These are phyloP conservation scores for Macquaria ambigua DNA, from an alignment of 2,113 vertebrate genomes.

Conservation along the genomic window DNA sequence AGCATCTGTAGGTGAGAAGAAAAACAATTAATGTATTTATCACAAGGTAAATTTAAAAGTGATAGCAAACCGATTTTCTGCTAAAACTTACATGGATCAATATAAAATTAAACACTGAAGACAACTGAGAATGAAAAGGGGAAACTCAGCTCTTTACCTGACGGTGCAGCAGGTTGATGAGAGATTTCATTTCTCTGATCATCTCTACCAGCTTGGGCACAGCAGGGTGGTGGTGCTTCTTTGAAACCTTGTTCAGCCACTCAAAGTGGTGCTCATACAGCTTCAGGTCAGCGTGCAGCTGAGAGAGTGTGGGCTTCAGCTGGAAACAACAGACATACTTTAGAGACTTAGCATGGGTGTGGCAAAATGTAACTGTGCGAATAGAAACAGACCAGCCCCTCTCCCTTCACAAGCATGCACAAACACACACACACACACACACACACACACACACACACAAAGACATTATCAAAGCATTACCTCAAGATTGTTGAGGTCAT, in stretches of 20 bases:
- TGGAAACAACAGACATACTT: slow-evolving; percentile 68
- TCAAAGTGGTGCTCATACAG: slow-evolving; percentile 86
- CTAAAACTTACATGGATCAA: background rate
- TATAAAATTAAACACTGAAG: background rate
- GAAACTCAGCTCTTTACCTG: slow-evolving; percentile 75
- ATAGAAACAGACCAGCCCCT: slow-evolving; percentile 39
- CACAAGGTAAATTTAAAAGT: background rate
- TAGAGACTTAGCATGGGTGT: slow-evolving; percentile 65
- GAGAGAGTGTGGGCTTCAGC: slow-evolving; percentile 85
- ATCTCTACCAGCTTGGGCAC: slow-evolving; percentile 82
- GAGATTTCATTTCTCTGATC: slow-evolving; percentile 82
- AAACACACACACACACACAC: slow-evolving; percentile 22
- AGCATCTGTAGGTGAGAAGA: slow-evolving; percentile 76
- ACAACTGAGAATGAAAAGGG: background rate
- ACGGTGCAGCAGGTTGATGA: slow-evolving; percentile 79
- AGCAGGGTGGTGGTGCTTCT: slow-evolving; percentile 81
- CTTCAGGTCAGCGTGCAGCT: slow-evolving; percentile 85
- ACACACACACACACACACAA: slow-evolving; percentile 30
- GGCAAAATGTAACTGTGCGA: slow-evolving; percentile 55
- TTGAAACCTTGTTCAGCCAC: slow-evolving; percentile 84
- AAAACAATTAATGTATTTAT: background rate
- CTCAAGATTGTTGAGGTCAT: slow-evolving; percentile 85
- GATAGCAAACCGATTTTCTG: background rate
- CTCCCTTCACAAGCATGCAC: background rate
- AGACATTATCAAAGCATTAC: slow-evolving; percentile 74